Percentiles rank a stretch among this genome's conserved stretches.
phyloP scores from a whole-genome alignment of 2,797 vertebrate species.

The Catostomus latipinnis region DNA sequence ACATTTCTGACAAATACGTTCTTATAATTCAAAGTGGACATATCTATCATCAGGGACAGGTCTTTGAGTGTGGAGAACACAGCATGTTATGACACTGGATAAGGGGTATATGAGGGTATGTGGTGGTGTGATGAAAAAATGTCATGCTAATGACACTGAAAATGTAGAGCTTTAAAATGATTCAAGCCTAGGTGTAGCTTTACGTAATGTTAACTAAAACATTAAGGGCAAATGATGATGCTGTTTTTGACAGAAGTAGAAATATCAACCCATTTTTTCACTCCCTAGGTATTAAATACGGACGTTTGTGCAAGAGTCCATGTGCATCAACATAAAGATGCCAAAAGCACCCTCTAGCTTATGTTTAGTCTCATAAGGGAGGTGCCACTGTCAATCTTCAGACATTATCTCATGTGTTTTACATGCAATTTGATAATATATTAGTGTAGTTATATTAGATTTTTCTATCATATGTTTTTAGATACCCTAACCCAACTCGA shows the following conservation, averaged over 20 bases:
- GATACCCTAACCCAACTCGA: too few relatives aligned
- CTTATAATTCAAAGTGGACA: conserved; percentile 33
- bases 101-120: conserved; percentile 2
- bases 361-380: too few relatives aligned
- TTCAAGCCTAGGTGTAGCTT: not conserved
- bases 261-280: too few relatives aligned
- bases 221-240: not conserved
- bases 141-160: conserved; percentile 2
- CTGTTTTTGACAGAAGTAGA: not conserved
- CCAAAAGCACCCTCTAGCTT: too few relatives aligned
- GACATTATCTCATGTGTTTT: too few relatives aligned
- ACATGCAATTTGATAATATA: too few relatives aligned
- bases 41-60: conserved; percentile 44
- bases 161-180: not conserved
- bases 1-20: conserved; percentile 50
- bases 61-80: conserved; percentile 22
- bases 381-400: too few relatives aligned
- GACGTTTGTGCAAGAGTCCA: too few relatives aligned
- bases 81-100: conserved; percentile 22
- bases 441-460: too few relatives aligned
- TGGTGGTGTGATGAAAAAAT: conserved; percentile 10
- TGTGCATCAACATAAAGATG: too few relatives aligned
- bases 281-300: too few relatives aligned
- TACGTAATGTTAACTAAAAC: not conserved
- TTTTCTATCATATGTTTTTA: too few relatives aligned